A percentile compares a stretch with the other conserved stretches of the same genome.
phyloP scores from a whole-genome alignment of 1,140 invertebrate species.

The Penaeus chinensis region DNA sequence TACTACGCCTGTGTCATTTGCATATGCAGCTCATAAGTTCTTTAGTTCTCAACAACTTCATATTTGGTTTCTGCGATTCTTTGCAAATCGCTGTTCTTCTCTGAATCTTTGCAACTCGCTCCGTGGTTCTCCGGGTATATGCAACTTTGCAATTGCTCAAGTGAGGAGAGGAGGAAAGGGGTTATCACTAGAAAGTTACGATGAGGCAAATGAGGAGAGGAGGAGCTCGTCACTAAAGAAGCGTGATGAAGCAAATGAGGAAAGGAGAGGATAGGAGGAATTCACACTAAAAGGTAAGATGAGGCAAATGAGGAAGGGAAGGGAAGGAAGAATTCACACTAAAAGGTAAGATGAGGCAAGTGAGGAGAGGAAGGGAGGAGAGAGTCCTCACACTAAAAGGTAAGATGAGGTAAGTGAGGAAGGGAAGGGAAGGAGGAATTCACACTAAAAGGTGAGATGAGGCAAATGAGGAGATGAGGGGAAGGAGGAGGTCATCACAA shows the following conservation, averaged over 20 bases:
- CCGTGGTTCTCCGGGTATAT: too few species aligned
- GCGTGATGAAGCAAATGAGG: too few species aligned
- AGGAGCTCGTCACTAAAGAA: too few species aligned
- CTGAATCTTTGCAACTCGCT: too few species aligned
- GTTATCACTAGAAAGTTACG: too few species aligned
- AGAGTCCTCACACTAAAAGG: neutral
- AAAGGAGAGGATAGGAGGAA: too few species aligned
- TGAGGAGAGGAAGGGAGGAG: neutral
- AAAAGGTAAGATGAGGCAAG: neutral
- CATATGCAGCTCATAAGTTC: neutral
- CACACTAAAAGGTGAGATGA: neutral
- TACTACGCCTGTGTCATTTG: too few species aligned
- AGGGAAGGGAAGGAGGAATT: neutral
- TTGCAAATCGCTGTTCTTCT: too few species aligned
- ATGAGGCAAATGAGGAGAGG: too few species aligned
- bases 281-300: neutral
- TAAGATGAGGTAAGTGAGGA: neutral
- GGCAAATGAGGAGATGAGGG: neutral
- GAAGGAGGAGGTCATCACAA: slow-evolving; percentile 6
- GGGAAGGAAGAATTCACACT: neutral
- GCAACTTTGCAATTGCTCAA: too few species aligned
- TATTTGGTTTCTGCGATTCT: too few species aligned
- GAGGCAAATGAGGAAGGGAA: neutral
- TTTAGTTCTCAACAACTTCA: neutral
- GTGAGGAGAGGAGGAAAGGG: too few species aligned